A percentile compares a stretch with the other conserved stretches of the same genome.
Conservation (phyloP, 2,888 invertebrate genomes). For the Apocheima hispidaria region DNA sequence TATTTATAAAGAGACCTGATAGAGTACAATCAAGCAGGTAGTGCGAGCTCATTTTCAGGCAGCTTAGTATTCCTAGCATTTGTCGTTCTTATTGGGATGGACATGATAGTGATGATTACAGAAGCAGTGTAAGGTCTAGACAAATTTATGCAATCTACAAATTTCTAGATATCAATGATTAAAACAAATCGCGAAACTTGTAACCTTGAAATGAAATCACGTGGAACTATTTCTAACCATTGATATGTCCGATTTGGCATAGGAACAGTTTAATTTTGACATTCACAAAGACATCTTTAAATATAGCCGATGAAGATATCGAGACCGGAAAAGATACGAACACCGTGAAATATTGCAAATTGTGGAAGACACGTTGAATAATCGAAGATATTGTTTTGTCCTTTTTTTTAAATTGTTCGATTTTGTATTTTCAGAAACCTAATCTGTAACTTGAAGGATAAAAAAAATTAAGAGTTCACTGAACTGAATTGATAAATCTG, state of each 20-base stretch:
- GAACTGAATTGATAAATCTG: neutral
- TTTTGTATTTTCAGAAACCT: no score
- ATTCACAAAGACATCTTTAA: constrained; percentile 7
- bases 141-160: neutral
- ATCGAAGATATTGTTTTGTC: neutral
- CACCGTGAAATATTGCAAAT: constrained; percentile 44
- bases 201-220: constrained; percentile 24
- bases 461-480: neutral
- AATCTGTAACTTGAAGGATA: no score
- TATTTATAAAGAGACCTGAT: no score
- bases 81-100: no score
- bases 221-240: constrained; percentile 21
- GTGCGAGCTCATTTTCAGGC: no score
- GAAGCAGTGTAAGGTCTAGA: neutral
- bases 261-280: constrained; percentile 17
- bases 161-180: neutral
- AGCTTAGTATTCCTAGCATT: no score
- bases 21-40: no score
- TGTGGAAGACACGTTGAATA: constrained; percentile 15
- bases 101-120: neutral
- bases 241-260: constrained; percentile 13
- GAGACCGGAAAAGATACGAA: constrained; percentile 44
- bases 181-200: constrained; percentile 5
- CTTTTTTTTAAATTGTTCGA: neutral
- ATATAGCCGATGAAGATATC: constrained; percentile 25